phyloP scores from a whole-genome alignment of 1,140 invertebrate species.

The Theocolax elegans region DNA sequence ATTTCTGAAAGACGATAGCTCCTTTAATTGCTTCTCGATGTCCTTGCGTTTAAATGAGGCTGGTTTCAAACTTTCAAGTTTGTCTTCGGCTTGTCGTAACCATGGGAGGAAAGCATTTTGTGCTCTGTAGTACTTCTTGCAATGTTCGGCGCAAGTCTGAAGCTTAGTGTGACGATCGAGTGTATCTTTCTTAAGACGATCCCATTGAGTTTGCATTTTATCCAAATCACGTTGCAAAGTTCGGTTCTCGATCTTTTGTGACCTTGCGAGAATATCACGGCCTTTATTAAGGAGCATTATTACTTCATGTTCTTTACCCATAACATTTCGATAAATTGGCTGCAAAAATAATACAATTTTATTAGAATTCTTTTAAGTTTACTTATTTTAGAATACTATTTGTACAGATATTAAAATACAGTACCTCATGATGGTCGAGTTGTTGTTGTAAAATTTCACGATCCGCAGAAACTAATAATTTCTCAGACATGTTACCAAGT shows the following conservation, averaged over 20 bases:
- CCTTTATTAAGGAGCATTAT: slow-evolving; percentile 95
- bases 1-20: slow-evolving; percentile 89
- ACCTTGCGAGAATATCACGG: slow-evolving; percentile 76
- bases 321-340: slow-evolving; percentile 87
- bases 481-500: slow-evolving; percentile 78
- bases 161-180: slow-evolving; percentile 85
- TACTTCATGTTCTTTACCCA: slow-evolving; percentile 91
- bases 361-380: no score
- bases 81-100: slow-evolving; percentile 88
- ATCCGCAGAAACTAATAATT: slow-evolving; percentile 87
- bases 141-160: slow-evolving; percentile 91
- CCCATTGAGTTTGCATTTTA: slow-evolving; percentile 89
- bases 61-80: slow-evolving; percentile 81
- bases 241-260: slow-evolving; percentile 69
- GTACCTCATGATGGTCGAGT: slow-evolving; percentile 83
- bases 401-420: background rate
- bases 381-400: no score
- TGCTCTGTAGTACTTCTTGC: slow-evolving; percentile 87
- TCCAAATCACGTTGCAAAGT: slow-evolving; percentile 80
- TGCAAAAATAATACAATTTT: slow-evolving; percentile 46
- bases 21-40: slow-evolving; percentile 89
- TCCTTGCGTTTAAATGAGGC: slow-evolving; percentile 86
- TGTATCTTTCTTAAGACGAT: slow-evolving; percentile 86
- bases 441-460: slow-evolving; percentile 85
- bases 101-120: slow-evolving; percentile 89